These are phyloP conservation scores for Ochropleura plecta DNA, from an alignment of 2,888 invertebrate species.

Conservation along the genomic window DNA sequence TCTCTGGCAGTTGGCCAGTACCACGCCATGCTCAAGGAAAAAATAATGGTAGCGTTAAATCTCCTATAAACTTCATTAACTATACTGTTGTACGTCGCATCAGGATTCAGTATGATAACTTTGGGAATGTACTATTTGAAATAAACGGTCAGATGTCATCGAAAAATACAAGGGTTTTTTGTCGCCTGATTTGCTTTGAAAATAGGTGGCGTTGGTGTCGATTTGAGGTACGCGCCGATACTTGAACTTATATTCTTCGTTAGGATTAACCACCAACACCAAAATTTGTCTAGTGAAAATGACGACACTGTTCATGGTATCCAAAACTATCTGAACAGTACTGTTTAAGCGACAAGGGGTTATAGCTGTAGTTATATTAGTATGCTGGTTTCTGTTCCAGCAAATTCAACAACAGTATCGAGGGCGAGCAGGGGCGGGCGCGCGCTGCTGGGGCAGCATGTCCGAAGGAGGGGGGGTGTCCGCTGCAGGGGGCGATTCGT, in stretches of 20 bases:
- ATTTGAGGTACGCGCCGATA: not conserved
- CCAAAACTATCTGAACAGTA: not conserved
- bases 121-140: not conserved
- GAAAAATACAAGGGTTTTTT: not conserved
- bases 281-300: not conserved
- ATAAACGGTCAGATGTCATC: not conserved
- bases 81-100: not conserved
- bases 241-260: not conserved
- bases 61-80: not conserved
- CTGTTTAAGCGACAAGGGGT: not conserved
- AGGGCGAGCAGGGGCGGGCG: constrained; percentile 78
- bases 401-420: constrained; percentile 88
- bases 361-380: constrained; percentile 7
- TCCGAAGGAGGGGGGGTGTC: constrained; percentile 87
- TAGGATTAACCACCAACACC: not conserved
- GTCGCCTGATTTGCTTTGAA: not conserved
- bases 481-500: constrained; percentile 84
- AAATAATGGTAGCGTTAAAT: constrained; percentile 6
- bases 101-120: not conserved
- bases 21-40: constrained; percentile 5
- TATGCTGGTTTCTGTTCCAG: constrained; percentile 72
- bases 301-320: not conserved
- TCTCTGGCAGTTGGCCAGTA: constrained; percentile 47
- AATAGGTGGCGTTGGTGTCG: not conserved
- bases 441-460: constrained; percentile 88